Conservation (phyloP, 2,797 vertebrate genomes). For the Amblyraja radiata region DNA sequence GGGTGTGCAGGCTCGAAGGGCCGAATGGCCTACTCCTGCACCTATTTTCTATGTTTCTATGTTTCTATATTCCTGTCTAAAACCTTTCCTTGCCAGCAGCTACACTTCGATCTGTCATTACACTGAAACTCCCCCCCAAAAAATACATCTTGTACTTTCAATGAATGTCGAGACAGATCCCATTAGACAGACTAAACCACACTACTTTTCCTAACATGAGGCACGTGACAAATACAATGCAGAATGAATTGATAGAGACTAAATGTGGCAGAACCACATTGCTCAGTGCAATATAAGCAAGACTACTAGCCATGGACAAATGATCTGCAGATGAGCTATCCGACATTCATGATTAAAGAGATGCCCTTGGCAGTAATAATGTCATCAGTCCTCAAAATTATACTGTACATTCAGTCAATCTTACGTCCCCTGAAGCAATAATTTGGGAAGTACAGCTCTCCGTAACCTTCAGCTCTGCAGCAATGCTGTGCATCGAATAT, state of each 20-base stretch:
- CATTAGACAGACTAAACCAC: conserved; percentile 12
- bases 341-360: conserved; percentile 3
- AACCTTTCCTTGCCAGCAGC: conserved; percentile 16
- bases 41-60: no score
- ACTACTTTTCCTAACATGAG: not conserved
- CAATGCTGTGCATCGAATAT: not conserved
- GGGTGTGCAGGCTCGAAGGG: no score
- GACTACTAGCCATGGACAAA: not conserved
- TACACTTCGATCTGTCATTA: not conserved
- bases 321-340: conserved; percentile 22
- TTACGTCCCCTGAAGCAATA: conserved; percentile 10
- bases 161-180: not conserved
- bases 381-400: not conserved
- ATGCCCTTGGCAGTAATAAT: conserved; percentile 5
- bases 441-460: not conserved
- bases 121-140: not conserved
- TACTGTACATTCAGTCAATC: conserved; percentile 3
- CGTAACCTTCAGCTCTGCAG: not conserved
- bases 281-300: not conserved
- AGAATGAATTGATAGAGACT: not conserved
- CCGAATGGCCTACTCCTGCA: no score
- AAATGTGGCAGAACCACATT: not conserved
- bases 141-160: conserved; percentile 17
- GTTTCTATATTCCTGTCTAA: not conserved
- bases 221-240: not conserved